Conservation (phyloP, 2,113 vertebrate species). For the Sylvietta virens region DNA sequence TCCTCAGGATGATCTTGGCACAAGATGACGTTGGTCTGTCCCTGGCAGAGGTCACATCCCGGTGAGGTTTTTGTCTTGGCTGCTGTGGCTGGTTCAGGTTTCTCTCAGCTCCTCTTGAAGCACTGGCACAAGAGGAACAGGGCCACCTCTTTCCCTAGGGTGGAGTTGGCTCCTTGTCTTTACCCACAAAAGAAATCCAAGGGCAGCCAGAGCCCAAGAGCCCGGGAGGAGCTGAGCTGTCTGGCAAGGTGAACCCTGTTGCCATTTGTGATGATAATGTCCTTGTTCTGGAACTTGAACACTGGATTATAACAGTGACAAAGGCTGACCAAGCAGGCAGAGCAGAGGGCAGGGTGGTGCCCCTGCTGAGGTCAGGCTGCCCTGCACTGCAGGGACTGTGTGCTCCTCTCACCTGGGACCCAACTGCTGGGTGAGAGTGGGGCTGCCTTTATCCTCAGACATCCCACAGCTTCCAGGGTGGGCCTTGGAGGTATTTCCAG, state of each 20-base stretch:
- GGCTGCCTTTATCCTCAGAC: neutral
- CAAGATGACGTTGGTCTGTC: neutral
- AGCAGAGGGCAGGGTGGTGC: neutral
- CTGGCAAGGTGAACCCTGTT: neutral
- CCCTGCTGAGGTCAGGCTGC: neutral
- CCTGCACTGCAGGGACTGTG: fast-evolving
- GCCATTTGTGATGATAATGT: neutral
- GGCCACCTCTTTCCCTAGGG: neutral
- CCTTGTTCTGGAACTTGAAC: neutral
- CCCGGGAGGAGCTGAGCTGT: neutral
- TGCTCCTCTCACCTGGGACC: neutral
- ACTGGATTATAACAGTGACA: neutral
- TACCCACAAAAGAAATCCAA: neutral
- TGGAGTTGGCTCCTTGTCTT: neutral
- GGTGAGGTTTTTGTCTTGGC: neutral
- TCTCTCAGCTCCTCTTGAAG: neutral
- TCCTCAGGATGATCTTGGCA: neutral
- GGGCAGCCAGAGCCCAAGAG: neutral
- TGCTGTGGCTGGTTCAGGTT: neutral
- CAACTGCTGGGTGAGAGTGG: neutral
- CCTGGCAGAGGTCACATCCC: neutral
- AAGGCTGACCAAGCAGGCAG: neutral
- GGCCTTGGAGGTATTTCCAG: neutral
- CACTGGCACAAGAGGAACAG: neutral
- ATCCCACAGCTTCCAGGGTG: neutral